Percentiles rank a stretch among this genome's conserved stretches.
Evolutionary conservation across 2,888 invertebrate genomes (phyloP).

Genomic region (Brachypalpus laphriformis): DNA sequence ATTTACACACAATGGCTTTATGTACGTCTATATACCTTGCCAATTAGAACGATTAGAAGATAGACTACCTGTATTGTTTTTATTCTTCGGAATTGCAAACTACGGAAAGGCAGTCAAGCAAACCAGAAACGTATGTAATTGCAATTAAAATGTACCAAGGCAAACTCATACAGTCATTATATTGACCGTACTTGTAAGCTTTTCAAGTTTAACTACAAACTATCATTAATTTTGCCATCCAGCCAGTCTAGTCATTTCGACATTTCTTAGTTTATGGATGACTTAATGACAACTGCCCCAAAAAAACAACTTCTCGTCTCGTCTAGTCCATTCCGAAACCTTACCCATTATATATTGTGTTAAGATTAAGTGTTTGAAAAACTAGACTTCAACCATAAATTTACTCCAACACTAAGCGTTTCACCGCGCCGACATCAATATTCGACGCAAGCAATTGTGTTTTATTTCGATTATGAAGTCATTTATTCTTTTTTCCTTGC

Average conservation of each 20-base stretch:
- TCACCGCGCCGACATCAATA: constrained; percentile 21
- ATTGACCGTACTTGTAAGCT: neutral
- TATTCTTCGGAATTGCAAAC: neutral
- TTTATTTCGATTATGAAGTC: constrained; percentile 16
- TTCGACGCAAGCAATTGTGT: constrained; percentile 4
- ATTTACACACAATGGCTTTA: neutral
- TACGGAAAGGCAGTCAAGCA: neutral
- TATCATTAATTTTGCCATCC: neutral
- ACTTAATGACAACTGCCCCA: neutral
- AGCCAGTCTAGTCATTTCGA: neutral
- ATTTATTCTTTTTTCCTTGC: neutral
- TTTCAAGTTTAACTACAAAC: constrained; percentile 39
- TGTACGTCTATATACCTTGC: neutral
- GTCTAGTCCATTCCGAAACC: neutral
- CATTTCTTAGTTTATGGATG: neutral
- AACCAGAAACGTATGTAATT: constrained; percentile 1
- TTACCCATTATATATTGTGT: too few species aligned
- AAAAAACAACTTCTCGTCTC: neutral
- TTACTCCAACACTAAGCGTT: neutral
- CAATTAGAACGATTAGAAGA: constrained; percentile 9
- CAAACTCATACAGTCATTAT: neutral
- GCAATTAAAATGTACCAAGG: neutral
- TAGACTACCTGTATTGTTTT: neutral
- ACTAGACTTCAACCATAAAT: neutral
- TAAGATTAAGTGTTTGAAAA: neutral